These are phyloP conservation scores for Denticeps clupeoides DNA, from an alignment of 2,797 vertebrate species.

Conservation along the genomic window DNA sequence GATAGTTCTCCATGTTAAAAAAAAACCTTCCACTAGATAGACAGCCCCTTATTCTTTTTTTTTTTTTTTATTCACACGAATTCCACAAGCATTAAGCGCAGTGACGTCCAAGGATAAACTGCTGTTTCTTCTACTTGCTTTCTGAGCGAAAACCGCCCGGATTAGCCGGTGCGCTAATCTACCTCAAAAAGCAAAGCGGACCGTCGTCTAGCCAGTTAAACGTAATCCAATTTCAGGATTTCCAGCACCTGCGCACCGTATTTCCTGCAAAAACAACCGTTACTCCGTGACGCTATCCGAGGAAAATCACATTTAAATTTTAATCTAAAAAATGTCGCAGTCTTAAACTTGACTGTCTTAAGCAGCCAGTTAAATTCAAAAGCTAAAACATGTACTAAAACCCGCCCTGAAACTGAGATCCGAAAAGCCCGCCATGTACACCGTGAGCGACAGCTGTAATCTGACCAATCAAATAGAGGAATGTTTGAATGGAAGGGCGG, in stretches of 20 bases:
- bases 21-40: no score
- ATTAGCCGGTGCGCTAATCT: not conserved
- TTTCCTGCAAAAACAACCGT: not conserved
- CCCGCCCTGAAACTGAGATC: not conserved
- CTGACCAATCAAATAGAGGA: not conserved
- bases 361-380: no score
- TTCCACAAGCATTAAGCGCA: no score
- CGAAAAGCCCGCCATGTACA: not conserved
- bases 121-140: no score
- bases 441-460: not conserved
- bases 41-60: no score
- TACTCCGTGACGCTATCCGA: no score
- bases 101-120: no score
- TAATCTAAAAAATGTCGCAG: not conserved
- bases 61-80: no score
- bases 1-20: constrained; percentile 28
- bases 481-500: not conserved
- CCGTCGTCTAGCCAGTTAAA: not conserved
- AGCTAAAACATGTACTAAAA: no score
- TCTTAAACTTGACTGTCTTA: no score
- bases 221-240: constrained; percentile 25
- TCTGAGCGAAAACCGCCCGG: not conserved
- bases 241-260: not conserved
- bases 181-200: not conserved
- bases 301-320: not conserved